Percentiles rank a stretch among this genome's conserved stretches.
These are phyloP conservation scores for Misgurnus mizolepis DNA, from an alignment of 2,113 vertebrate genomes.

Conservation along the genomic window DNA sequence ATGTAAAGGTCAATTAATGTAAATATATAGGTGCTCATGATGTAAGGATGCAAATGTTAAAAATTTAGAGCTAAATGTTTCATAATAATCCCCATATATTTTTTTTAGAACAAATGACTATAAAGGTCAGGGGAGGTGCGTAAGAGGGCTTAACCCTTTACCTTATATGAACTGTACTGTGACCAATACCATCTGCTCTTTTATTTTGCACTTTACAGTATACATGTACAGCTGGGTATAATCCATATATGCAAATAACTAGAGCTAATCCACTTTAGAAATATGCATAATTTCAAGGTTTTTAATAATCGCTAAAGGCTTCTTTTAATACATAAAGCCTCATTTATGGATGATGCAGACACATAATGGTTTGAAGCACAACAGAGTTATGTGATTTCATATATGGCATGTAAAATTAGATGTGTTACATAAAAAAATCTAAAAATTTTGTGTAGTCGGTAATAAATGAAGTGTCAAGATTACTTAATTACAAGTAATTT, in stretches of 20 bases:
- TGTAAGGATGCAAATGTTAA: not conserved
- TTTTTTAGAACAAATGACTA: not conserved
- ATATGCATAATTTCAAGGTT: slow-evolving; percentile 26
- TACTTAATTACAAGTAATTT: no score
- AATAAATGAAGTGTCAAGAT: no score
- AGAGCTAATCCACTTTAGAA: slow-evolving; percentile 21
- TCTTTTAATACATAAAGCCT: slow-evolving; percentile 26
- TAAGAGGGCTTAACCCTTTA: not conserved
- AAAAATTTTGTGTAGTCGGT: no score
- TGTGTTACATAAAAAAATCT: no score
- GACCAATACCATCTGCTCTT: slow-evolving; percentile 13
- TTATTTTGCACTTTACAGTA: slow-evolving; percentile 1
- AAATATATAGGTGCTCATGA: not conserved
- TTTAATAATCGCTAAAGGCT: slow-evolving; percentile 5
- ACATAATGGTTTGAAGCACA: slow-evolving; percentile 2
- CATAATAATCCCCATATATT: not conserved
- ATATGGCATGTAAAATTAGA: not conserved
- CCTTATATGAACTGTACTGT: not conserved
- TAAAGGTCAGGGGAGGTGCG: not conserved
- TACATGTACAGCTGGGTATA: not conserved
- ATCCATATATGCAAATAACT: not conserved
- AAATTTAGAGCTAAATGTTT: not conserved
- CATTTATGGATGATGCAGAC: slow-evolving; percentile 2
- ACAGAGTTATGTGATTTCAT: not conserved
- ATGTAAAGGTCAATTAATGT: not conserved